Evolutionary conservation across 2,888 invertebrate species (phyloP).

Genomic region (Orthosia gothica): DNA sequence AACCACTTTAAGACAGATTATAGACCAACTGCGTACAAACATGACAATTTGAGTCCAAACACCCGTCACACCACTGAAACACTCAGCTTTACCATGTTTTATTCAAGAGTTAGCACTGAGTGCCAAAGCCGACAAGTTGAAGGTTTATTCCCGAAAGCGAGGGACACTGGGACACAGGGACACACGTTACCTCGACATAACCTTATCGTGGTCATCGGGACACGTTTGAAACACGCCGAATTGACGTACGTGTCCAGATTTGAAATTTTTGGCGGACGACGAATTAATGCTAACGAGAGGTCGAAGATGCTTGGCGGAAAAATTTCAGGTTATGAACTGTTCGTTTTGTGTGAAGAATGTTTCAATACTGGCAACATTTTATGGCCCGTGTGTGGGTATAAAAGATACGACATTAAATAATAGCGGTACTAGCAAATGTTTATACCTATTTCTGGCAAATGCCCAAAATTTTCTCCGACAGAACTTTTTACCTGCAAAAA

Average conservation of each 20-base stretch:
- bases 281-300: constrained; percentile 26
- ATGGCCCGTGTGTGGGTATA: not conserved
- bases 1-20: constrained; percentile 52
- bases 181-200: constrained; percentile 34
- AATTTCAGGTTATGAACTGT: constrained; percentile 10
- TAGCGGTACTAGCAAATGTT: constrained; percentile 13
- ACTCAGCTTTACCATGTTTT: constrained; percentile 67
- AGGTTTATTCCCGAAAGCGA: constrained; percentile 59
- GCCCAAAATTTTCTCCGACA: constrained; percentile 23
- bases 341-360: constrained; percentile 7
- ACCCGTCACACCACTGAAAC: constrained; percentile 58
- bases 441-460: constrained; percentile 25
- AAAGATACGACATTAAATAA: constrained; percentile 3
- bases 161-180: constrained; percentile 20
- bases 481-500: constrained; percentile 43
- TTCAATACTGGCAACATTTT: not conserved
- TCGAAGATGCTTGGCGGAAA: constrained; percentile 29
- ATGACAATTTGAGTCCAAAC: constrained; percentile 59
- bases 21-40: constrained; percentile 48
- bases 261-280: constrained; percentile 47
- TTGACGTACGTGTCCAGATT: constrained; percentile 59
- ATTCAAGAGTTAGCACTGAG: constrained; percentile 63
- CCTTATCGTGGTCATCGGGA: constrained; percentile 58
- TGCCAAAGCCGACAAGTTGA: constrained; percentile 63
- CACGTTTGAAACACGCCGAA: constrained; percentile 52